phyloP scores from a whole-genome alignment of 37 sponge, comb jelly and placozoan species.

The Agelas oroides region DNA sequence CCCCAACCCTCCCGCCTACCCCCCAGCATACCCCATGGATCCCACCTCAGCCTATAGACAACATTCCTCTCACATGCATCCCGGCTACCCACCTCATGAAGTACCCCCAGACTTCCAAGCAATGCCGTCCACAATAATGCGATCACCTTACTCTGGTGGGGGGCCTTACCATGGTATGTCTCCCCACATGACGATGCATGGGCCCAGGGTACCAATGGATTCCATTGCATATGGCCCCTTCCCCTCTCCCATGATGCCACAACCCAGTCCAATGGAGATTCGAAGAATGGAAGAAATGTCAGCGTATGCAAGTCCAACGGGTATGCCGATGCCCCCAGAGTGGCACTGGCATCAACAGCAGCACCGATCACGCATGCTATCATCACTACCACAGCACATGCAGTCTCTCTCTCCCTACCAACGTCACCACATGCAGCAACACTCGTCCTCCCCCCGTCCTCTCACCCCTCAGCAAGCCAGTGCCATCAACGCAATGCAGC shows the following conservation, averaged over 20 bases:
- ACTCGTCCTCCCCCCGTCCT: constrained; percentile 3
- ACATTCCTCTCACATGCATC: constrained; percentile 14
- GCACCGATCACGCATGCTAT: constrained; percentile 18
- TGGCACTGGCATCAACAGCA: constrained; percentile 54
- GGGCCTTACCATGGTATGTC: constrained; percentile 23
- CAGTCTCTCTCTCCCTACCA: constrained; percentile 18
- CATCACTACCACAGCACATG: constrained; percentile 25
- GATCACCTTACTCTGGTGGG: neutral
- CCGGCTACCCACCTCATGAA: constrained; percentile 27
- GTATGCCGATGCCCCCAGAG: constrained; percentile 49
- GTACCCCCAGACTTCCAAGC: constrained; percentile 13
- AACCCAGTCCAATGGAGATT: neutral
- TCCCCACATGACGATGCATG: neutral
- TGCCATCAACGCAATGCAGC: constrained; percentile 17
- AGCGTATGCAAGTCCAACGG: constrained; percentile 14
- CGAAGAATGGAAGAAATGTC: constrained; percentile 14
- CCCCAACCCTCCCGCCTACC: constrained; percentile 12
- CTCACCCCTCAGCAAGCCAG: constrained; percentile 27
- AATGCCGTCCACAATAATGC: constrained; percentile 37
- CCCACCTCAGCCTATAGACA: neutral
- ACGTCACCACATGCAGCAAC: constrained; percentile 3
- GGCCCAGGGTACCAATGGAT: constrained; percentile 3
- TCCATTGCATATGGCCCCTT: neutral
- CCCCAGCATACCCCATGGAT: constrained; percentile 42
- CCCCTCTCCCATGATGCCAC: constrained; percentile 11